phyloP scores from a whole-genome alignment of 2,113 vertebrate genomes.

The Diphyllodes magnificus region DNA sequence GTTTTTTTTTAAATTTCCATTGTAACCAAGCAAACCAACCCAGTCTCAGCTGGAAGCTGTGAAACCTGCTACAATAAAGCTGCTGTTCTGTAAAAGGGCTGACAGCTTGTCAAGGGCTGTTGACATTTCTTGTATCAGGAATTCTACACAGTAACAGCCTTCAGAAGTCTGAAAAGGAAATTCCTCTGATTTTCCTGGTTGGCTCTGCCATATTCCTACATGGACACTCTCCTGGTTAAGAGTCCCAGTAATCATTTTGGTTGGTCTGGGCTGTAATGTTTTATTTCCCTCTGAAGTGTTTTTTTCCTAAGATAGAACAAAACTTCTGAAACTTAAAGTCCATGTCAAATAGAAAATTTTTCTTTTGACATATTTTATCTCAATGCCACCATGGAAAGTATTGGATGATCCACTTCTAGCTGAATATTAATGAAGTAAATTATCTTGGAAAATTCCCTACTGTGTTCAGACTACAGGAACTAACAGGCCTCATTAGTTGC shows the following conservation, averaged over 20 bases:
- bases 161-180: not conserved
- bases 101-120: not conserved
- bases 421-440: constrained; percentile 73
- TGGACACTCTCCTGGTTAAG: not conserved
- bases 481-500: constrained; percentile 69
- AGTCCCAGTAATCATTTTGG: not conserved
- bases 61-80: not conserved
- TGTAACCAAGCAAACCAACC: no score
- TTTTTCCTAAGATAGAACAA: constrained; percentile 21
- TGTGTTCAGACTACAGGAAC: constrained; percentile 63
- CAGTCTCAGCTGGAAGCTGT: not conserved
- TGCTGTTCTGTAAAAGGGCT: not conserved
- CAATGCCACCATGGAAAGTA: not conserved
- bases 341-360: not conserved
- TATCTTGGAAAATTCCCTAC: constrained; percentile 60
- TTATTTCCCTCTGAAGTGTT: not conserved
- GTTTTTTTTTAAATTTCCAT: not conserved
- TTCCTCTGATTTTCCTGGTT: not conserved
- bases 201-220: fast-evolving
- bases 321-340: constrained; percentile 8
- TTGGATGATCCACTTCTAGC: constrained; percentile 47
- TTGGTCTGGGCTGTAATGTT: not conserved
- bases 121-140: not conserved
- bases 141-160: no score
- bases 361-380: constrained; percentile 17